Conservation (phyloP, 2,888 invertebrate species). For the Zonitis immaculata region DNA sequence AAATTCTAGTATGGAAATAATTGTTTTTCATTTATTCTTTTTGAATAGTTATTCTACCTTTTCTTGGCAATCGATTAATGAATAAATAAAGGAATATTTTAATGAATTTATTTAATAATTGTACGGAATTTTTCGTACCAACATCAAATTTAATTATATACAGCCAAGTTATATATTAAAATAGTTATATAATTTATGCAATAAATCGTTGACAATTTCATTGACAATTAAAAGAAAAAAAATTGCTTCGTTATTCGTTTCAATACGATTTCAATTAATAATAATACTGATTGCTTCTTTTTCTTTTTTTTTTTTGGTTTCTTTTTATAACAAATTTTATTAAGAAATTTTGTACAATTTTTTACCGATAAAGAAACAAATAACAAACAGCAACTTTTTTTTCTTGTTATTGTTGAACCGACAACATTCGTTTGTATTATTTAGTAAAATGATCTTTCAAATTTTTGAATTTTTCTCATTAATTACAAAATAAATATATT, state of each 20-base stretch:
- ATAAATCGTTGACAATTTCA: constrained; percentile 40
- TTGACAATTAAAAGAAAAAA: constrained; percentile 33
- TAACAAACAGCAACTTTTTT: constrained; percentile 24
- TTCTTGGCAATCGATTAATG: neutral
- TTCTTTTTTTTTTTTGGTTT: constrained; percentile 27
- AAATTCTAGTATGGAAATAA: neutral
- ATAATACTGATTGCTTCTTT: constrained; percentile 43
- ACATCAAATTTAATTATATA: constrained; percentile 48
- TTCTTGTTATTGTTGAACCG: neutral
- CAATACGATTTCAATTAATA: constrained; percentile 20
- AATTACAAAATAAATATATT: neutral
- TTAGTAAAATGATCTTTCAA: neutral
- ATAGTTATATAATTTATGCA: constrained; percentile 43
- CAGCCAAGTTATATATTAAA: constrained; percentile 49
- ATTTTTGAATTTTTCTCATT: neutral
- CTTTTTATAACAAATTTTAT: constrained; percentile 33
- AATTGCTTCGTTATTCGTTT: constrained; percentile 28
- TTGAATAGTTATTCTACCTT: constrained; percentile 8
- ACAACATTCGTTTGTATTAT: neutral
- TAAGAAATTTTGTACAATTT: constrained; percentile 42
- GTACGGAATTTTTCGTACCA: constrained; percentile 46
- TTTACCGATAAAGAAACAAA: constrained; percentile 33
- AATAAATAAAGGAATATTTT: constrained; percentile 8
- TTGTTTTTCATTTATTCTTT: too few relatives aligned
- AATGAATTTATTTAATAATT: constrained; percentile 41